Evolutionary conservation across 2,888 invertebrate species (phyloP), one percentile per base, ranked within the genome.

Genomic region (Apoderus coryli): DNA sequence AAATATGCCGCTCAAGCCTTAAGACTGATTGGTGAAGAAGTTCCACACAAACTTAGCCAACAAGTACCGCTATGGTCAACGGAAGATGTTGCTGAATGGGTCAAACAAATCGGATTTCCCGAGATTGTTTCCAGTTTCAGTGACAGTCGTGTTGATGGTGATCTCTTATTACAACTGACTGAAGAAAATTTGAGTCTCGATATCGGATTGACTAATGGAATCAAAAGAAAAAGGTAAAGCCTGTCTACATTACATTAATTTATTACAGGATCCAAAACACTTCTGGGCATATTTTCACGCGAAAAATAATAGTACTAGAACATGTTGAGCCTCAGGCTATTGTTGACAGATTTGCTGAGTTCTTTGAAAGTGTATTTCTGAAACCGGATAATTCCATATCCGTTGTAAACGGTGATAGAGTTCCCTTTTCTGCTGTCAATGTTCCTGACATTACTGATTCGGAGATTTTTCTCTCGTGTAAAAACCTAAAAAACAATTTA

Each of bases 41-140:
- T 96, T 10, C 96, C 96, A 0, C 95, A 98, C 57, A 95, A 93
- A 55, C 62, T 98, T 33, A 92, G 93, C 16, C 95, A 96, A 54
- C 95, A 96, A 59, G 95, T 96, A 22, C 96, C 96, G 1, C 67
- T 95, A 4, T 98, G 98, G 98, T 90, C 90, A 0, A 78, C 78
- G 11, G 88, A 88, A 56, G 96, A 98, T 56, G 96, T 98, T 0
- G 70, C 81, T 44, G 92, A 95, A 60, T 98, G 96, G 96, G 89
- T 98, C 1, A 89, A 88, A 53, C 95, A 96, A 67, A 92, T 93
- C 48, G 93, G 93, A 0, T 96, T 95, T 56, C 69, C 72, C 10
- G 78, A 82, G 49, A 89, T 79, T 46, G 76, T 81, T 3, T 66
- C 62, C 2, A 79, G 79, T 54, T 96, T 98, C 54, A 72, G 76